A percentile compares a stretch with the other conserved stretches of the same genome.
Evolutionary conservation across 2,113 vertebrate species (phyloP).

Genomic region (Psittacus erithacus): DNA sequence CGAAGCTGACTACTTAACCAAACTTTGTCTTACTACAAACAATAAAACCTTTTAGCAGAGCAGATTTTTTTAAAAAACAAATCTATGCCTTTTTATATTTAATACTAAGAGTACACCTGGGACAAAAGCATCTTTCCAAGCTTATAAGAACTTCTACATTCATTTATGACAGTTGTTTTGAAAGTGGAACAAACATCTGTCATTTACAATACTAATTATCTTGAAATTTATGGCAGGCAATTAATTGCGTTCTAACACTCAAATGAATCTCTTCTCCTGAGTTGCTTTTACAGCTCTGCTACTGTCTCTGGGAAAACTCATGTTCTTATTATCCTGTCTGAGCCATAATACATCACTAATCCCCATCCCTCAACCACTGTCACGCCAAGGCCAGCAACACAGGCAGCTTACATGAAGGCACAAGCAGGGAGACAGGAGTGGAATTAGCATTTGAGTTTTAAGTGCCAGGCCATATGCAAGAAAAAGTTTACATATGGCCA

Average conservation of each 20-base stretch:
- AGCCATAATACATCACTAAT: background rate
- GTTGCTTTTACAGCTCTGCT: background rate
- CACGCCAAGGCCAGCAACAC: background rate
- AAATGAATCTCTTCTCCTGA: background rate
- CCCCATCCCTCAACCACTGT: rapidly evolving
- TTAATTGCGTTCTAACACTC: background rate
- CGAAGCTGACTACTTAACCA: background rate
- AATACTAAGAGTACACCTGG: background rate
- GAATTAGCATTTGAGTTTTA: background rate
- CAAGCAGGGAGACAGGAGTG: background rate
- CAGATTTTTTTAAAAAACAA: background rate
- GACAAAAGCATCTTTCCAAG: background rate
- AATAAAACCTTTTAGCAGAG: background rate
- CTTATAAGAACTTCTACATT: background rate
- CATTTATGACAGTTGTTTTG: background rate
- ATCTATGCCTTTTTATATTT: background rate
- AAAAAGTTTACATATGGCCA: background rate
- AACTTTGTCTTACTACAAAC: background rate
- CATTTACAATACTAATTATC: background rate
- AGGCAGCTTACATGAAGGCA: background rate
- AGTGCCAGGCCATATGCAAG: background rate
- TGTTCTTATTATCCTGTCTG: background rate
- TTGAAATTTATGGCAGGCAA: background rate
- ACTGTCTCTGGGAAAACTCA: background rate
- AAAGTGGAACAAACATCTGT: background rate